These are phyloP conservation scores for Malurus alboscapulatus DNA, from an alignment of 2,113 vertebrate species.

Conservation along the genomic window DNA sequence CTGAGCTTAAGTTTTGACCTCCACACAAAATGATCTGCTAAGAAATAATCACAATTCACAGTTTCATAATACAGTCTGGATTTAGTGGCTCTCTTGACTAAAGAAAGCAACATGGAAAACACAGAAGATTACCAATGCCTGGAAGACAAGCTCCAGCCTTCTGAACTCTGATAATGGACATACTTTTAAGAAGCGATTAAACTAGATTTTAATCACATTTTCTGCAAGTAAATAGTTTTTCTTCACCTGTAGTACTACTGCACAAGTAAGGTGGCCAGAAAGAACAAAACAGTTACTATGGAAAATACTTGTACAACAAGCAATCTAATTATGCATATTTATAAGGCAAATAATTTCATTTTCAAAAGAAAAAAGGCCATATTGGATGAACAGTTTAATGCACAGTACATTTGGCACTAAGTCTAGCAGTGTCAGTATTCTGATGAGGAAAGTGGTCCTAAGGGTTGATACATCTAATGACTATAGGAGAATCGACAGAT, in stretches of 20 bases:
- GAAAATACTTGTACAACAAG: not conserved
- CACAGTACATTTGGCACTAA: conserved; percentile 7
- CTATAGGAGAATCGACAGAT: conserved; percentile 48
- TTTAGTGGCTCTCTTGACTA: not conserved
- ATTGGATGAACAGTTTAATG: not conserved
- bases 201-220: not conserved
- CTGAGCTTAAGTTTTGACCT: not conserved
- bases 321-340: not conserved
- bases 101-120: not conserved
- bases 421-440: conserved; percentile 8
- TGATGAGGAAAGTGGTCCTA: conserved; percentile 28
- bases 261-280: not conserved
- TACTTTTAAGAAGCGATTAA: not conserved
- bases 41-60: not conserved
- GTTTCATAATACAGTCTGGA: not conserved
- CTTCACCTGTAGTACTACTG: not conserved
- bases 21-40: not conserved
- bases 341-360: conserved; percentile 18
- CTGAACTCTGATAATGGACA: not conserved
- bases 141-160: not conserved
- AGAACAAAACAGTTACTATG: not conserved
- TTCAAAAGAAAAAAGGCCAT: not conserved
- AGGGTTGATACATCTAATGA: conserved; percentile 33
- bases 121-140: not conserved
- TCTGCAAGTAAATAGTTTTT: not conserved